Conservation (phyloP, 2,888 invertebrate genomes). For the Brenthis hecate region DNA sequence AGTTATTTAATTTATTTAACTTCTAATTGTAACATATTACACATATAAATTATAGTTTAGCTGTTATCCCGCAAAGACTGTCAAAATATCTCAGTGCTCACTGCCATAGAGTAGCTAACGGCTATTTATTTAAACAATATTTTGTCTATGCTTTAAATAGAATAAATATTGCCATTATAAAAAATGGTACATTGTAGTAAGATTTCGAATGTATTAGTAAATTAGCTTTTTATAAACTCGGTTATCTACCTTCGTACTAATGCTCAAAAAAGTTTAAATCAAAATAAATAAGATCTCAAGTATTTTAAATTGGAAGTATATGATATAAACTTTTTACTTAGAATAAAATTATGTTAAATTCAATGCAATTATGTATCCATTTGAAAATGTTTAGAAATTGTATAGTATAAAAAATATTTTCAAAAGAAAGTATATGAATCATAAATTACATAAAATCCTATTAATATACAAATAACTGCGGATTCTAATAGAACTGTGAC, state of each 20-base stretch:
- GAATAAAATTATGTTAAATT: background rate
- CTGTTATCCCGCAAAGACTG: conserved; percentile 68
- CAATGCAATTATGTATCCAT: too few relatives aligned
- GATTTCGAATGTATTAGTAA: conserved; percentile 17
- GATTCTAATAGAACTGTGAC: too few relatives aligned
- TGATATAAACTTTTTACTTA: background rate
- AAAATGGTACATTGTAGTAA: conserved; percentile 22
- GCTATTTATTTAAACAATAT: conserved; percentile 51
- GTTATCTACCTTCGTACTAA: conserved; percentile 25
- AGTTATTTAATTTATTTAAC: conserved; percentile 61
- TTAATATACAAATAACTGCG: too few relatives aligned
- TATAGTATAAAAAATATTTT: too few relatives aligned
- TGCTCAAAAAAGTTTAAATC: conserved; percentile 21
- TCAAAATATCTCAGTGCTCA: conserved; percentile 65
- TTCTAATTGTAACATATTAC: conserved; percentile 46
- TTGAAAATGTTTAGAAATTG: too few relatives aligned
- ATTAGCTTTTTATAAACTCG: conserved; percentile 17
- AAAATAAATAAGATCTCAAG: conserved; percentile 29
- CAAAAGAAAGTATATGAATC: too few relatives aligned
- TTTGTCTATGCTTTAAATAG: conserved; percentile 62
- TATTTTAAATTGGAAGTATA: background rate
- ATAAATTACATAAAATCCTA: too few relatives aligned
- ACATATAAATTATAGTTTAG: conserved; percentile 29
- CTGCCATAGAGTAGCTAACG: conserved; percentile 71
- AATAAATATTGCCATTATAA: conserved; percentile 35